Evolutionary conservation across 2,888 invertebrate species (phyloP).

Genomic region (Salpingus planirostris): DNA sequence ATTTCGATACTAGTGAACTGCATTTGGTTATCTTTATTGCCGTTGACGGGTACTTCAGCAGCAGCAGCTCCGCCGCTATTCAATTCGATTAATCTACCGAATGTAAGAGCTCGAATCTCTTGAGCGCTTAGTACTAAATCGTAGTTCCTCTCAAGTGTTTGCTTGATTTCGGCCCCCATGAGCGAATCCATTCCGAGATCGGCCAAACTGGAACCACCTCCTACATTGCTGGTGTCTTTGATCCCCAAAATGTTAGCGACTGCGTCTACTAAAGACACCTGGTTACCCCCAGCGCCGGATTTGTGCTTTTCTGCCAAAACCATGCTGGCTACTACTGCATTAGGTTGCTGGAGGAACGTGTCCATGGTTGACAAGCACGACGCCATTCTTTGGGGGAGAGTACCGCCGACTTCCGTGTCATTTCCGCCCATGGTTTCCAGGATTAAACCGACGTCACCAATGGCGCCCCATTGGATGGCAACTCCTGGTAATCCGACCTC

Average conservation of each 20-base stretch:
- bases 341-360: constrained; percentile 79
- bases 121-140: constrained; percentile 85
- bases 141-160: constrained; percentile 85
- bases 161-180: constrained; percentile 99
- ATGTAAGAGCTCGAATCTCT: constrained; percentile 80
- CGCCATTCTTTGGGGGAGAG: constrained; percentile 90
- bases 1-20: constrained; percentile 52
- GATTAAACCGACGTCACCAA: constrained; percentile 93
- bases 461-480: constrained; percentile 98
- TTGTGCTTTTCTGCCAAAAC: constrained; percentile 82
- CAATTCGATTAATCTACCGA: constrained; percentile 61
- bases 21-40: constrained; percentile 43
- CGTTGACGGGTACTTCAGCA: constrained; percentile 18
- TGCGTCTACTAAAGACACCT: constrained; percentile 63
- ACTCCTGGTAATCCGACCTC: constrained; percentile 72
- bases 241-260: constrained; percentile 86
- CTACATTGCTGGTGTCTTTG: constrained; percentile 74
- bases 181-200: constrained; percentile 97
- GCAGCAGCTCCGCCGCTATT: constrained; percentile 29
- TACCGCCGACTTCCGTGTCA: constrained; percentile 89
- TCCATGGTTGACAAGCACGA: constrained; percentile 88
- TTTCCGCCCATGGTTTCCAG: constrained; percentile 83
- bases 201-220: constrained; percentile 68
- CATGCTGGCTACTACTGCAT: constrained; percentile 72
- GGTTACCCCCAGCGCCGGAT: constrained; percentile 45